phyloP scores from a whole-genome alignment of 2,888 invertebrate genomes.

The Tinea pellionella region DNA sequence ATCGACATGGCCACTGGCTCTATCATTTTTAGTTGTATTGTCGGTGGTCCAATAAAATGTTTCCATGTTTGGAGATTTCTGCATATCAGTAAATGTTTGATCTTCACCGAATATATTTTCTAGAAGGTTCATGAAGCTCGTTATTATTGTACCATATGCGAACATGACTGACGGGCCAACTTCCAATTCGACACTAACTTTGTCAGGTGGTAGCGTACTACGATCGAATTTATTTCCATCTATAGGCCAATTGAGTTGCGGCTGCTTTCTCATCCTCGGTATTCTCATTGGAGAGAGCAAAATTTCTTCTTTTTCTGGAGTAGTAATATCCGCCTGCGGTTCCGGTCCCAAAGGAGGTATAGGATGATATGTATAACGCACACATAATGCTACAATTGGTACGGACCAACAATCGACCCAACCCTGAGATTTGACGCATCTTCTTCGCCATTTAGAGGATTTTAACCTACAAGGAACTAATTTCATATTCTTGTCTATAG shows the following conservation, averaged over 20 bases:
- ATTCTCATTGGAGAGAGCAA: slow-evolving; percentile 92
- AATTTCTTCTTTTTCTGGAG: slow-evolving; percentile 94
- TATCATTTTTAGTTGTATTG: slow-evolving; percentile 48
- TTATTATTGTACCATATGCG: slow-evolving; percentile 91
- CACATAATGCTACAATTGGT: slow-evolving; percentile 91
- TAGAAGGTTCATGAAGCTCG: slow-evolving; percentile 89
- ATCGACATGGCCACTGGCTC: slow-evolving; percentile 57
- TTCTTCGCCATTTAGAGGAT: slow-evolving; percentile 82
- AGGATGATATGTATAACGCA: slow-evolving; percentile 92
- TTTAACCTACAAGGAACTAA: slow-evolving; percentile 74
- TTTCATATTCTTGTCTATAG: slow-evolving; percentile 90
- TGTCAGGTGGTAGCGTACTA: slow-evolving; percentile 85
- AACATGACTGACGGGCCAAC: slow-evolving; percentile 93
- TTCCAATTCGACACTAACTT: slow-evolving; percentile 91
- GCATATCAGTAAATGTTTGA: slow-evolving; percentile 94
- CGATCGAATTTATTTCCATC: slow-evolving; percentile 88
- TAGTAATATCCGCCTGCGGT: slow-evolving; percentile 92
- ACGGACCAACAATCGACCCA: slow-evolving; percentile 99
- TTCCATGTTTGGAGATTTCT: slow-evolving; percentile 68
- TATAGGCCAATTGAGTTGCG: slow-evolving; percentile 74
- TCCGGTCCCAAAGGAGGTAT: slow-evolving; percentile 88
- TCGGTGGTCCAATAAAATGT: slow-evolving; percentile 51
- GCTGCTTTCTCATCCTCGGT: slow-evolving; percentile 80
- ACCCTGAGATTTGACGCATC: slow-evolving; percentile 77
- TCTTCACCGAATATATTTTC: slow-evolving; percentile 98